Evolutionary conservation across 2,113 vertebrate genomes (phyloP).

Genomic region (Cyprinodon variegatus): DNA sequence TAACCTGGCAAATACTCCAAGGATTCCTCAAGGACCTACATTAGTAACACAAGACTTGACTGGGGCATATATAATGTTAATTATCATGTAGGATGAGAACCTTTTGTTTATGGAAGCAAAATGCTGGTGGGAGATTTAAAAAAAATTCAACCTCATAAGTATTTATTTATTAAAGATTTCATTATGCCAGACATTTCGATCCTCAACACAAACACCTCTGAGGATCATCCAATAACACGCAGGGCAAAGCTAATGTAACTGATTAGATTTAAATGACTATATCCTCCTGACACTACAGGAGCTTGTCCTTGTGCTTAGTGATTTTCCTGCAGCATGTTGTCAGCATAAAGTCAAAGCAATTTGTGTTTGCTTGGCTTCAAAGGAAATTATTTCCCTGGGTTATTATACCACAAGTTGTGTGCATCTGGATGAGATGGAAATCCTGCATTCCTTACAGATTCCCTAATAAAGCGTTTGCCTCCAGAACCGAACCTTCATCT

Average conservation of each 20-base stretch:
- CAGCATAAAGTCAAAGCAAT: conserved; percentile 65
- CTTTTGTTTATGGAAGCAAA: background rate
- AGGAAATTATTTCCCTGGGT: conserved; percentile 63
- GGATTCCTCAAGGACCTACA: background rate
- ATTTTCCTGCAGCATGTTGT: conserved; percentile 45
- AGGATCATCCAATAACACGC: conserved; percentile 9
- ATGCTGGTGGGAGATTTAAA: background rate
- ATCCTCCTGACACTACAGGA: conserved; percentile 48
- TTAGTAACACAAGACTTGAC: background rate
- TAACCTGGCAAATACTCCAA: background rate
- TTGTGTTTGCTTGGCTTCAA: conserved; percentile 62
- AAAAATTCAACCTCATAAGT: background rate
- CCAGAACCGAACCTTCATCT: background rate
- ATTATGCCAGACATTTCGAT: background rate
- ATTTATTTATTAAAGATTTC: background rate
- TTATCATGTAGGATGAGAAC: background rate
- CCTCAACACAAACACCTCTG: background rate
- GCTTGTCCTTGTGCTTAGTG: conserved; percentile 50
- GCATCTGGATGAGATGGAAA: conserved; percentile 15
- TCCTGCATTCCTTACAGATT: background rate
- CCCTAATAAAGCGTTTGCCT: background rate
- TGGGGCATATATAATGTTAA: background rate
- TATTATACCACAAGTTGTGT: conserved; percentile 37
- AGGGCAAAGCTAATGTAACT: conserved; percentile 42
- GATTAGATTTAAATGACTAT: conserved; percentile 62